These are phyloP conservation scores for Phortica variegata DNA, from an alignment of 1,140 invertebrate genomes.

Conservation along the genomic window DNA sequence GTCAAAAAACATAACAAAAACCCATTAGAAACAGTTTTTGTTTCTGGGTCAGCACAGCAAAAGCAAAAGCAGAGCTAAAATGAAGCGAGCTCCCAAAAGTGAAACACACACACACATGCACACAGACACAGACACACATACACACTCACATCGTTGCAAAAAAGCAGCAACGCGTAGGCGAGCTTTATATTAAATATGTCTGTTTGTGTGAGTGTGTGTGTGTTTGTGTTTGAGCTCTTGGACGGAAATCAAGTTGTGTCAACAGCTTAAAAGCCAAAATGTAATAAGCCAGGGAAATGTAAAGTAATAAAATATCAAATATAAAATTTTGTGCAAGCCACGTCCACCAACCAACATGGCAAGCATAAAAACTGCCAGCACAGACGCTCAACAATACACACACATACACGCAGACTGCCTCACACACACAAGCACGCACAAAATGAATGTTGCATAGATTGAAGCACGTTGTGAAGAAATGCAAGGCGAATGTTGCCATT, in stretches of 20 bases:
- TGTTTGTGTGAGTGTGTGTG: too few relatives aligned
- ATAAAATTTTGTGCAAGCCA: constrained; percentile 25
- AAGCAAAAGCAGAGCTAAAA: background rate
- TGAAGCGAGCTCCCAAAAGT: constrained; percentile 30
- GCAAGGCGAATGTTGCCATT: constrained; percentile 41
- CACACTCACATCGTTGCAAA: too few relatives aligned
- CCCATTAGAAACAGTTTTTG: constrained; percentile 48
- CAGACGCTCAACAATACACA: too few relatives aligned
- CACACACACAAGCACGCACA: constrained; percentile 15
- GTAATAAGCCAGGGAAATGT: constrained; percentile 55
- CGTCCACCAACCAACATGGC: too few relatives aligned
- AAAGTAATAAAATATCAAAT: constrained; percentile 55
- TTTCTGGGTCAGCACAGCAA: constrained; percentile 39
- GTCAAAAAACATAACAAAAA: constrained; percentile 53
- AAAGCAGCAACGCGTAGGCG: too few relatives aligned
- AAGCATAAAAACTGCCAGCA: too few relatives aligned
- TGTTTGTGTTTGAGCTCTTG: too few relatives aligned
- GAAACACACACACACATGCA: constrained; percentile 15
- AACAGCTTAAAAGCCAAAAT: constrained; percentile 55
- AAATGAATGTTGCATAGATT: background rate
- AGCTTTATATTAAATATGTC: too few relatives aligned
- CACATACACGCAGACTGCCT: background rate
- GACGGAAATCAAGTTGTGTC: constrained; percentile 52
- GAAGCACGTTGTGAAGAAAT: background rate
- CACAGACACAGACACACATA: too few relatives aligned